Base-by-base conservation (phyloP, 2,888 invertebrate species). In the Agrilus biguttatus region DNA sequence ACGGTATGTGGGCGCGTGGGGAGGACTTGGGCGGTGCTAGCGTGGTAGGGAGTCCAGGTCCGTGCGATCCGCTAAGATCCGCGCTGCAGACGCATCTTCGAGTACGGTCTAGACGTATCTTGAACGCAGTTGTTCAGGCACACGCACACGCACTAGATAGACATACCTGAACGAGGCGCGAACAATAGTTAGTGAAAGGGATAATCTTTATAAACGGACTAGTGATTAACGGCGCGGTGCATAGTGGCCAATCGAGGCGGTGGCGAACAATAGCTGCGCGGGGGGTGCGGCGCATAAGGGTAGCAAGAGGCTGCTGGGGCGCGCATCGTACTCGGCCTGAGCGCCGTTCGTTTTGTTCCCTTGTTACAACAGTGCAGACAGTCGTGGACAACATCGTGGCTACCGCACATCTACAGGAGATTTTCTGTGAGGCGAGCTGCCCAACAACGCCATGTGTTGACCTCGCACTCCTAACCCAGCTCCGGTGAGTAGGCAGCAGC, bases 341-440 rank as follows among this genome's bases (percentile, higher is more conserved):
- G 58, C 54, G 53, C 53, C 54, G 51, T 50, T 51, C 53, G 53
- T 53, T 53, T 53, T 49, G 53, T 54, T 54, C 55, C 51, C 51
- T 58, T 50, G 49, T 53, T 53, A 37, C 36, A 33, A 52, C 53
- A 54, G 60, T 59, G 59, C 52, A 58, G 56, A 58, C 59, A 57
- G 59, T 58, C 55, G 57, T 55, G 57, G 58, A 55, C 57, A 54
- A 52, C 64, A 65, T 60, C 57, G 65, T 65, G 65, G 65, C 65
- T 61, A 59, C 63, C 59, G 61, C 62, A 63, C 62, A 61, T 57
- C 57, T 63, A 44, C 61, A 57, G 57, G 62, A 63, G 64, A 63
- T 64, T 61, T 62, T 63, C 62, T 61, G 61, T 52, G 55, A 56
- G 58, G 63, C 63, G 63, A 61, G 61, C 58, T 59, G 61, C 51